Evolutionary conservation across 2,888 invertebrate genomes (phyloP).

Genomic region (Hedychridium roseum): DNA sequence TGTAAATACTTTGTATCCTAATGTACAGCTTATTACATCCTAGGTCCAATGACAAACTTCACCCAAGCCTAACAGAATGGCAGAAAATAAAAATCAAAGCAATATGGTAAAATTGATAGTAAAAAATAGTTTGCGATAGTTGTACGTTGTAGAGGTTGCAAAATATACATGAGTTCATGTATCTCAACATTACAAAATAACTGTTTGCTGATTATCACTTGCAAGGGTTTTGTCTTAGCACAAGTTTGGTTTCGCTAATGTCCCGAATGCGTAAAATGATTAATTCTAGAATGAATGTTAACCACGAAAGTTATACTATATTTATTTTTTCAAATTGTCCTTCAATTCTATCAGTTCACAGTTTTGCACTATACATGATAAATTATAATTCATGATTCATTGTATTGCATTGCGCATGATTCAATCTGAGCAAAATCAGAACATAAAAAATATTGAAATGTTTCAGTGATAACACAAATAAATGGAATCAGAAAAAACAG

Average conservation of each 20-base stretch:
- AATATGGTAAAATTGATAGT: slow-evolving; percentile 43
- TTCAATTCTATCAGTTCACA: slow-evolving; percentile 7
- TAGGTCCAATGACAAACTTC: slow-evolving; percentile 43
- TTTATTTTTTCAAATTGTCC: slow-evolving; percentile 5
- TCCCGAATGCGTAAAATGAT: too few relatives aligned
- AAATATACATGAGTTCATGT: too few relatives aligned
- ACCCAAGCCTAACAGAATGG: slow-evolving; percentile 36
- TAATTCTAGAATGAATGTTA: too few relatives aligned
- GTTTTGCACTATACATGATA: not conserved
- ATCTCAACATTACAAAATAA: too few relatives aligned
- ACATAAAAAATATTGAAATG: slow-evolving; percentile 1
- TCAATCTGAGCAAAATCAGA: not conserved
- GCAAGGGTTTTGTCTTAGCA: too few relatives aligned
- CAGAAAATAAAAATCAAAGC: slow-evolving; percentile 39
- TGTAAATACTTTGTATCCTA: too few relatives aligned
- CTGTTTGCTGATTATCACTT: too few relatives aligned
- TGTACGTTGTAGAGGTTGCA: too few relatives aligned
- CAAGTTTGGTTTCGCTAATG: too few relatives aligned
- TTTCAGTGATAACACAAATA: slow-evolving; percentile 25
- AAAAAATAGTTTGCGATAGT: slow-evolving; percentile 5
- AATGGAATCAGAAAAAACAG: slow-evolving; percentile 20
- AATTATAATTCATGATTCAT: not conserved
- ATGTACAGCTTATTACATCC: slow-evolving; percentile 20
- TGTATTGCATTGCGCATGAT: not conserved
- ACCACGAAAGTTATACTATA: too few relatives aligned